Base-by-base conservation (phyloP, 2,113 vertebrate species). In the Toxotes chatareus region DNA sequence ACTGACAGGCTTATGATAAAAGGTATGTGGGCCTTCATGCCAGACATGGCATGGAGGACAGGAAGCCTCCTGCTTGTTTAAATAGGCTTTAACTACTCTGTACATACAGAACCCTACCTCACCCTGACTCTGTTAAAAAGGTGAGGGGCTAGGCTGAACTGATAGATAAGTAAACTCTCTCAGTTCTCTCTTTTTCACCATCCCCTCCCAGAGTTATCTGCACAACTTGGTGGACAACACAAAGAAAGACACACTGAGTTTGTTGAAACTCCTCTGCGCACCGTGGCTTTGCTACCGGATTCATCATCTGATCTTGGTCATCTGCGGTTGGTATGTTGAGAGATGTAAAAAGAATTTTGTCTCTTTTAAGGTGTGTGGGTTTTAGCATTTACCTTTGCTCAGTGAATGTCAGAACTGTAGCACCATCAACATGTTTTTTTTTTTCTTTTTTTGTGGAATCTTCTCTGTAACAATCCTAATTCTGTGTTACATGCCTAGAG, bases 1-100 rank as follows among this genome's bases (percentile, higher is more conserved):
- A 12, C 62, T 62, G 71, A 64, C 38, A 11, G 63, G 38, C 23
- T 17, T 51, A 6, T 49, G 64, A 68, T 72, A 65, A 49, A 63
- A 62, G 12, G 61, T 66, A 63, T 71, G 49, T 44, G 31, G 42
- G 57, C 65, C 76, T 67, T 75, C 64, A 34, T 56, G 64, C 23
- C 59, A 80, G 73, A 55, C 73, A 19, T 62, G 75, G 49, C 69
- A 38, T n/a, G 57, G 27, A 23, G 78, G 71, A 77, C 38, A 66
- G 56, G 16, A 21, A 61, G 67, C 21, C 7, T 46, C n/a, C 64
- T 46, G 40, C 59, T 51, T 46, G 70, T 76, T 84, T 80, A 69
- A 85, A 40, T 40, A 72, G 23, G 4, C 34, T 44, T 31, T 31
- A 36, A 4, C 27, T 79, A 42, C 34, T 21, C 57, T 8, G 31